A percentile compares a stretch with the other conserved stretches of the same genome.
Evolutionary conservation across 2,888 invertebrate genomes (phyloP).

Genomic region (Reticulitermes lucifugus): DNA sequence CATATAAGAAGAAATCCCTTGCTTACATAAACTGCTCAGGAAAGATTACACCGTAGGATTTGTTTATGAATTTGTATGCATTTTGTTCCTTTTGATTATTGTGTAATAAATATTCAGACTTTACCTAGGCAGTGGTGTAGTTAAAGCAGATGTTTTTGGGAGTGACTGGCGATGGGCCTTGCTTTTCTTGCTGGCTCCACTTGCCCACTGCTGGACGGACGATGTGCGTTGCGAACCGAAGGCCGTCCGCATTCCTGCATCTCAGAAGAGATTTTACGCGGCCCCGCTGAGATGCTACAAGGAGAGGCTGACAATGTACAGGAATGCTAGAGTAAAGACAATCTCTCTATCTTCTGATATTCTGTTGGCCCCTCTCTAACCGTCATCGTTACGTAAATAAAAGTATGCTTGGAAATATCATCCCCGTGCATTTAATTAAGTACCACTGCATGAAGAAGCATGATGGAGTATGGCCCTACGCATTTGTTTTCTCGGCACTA

Average conservation of each 20-base stretch:
- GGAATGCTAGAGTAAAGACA: slow-evolving; percentile 34
- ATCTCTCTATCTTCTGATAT: neutral
- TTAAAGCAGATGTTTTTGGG: slow-evolving; percentile 26
- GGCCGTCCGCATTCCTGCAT: slow-evolving; percentile 49
- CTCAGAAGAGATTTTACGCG: slow-evolving; percentile 43
- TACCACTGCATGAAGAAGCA: no score
- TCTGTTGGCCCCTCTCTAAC: neutral
- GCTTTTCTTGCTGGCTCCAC: neutral
- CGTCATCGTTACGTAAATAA: slow-evolving; percentile 3
- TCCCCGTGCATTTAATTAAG: no score
- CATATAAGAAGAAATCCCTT: no score
- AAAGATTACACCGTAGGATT: no score
- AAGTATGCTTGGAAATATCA: neutral
- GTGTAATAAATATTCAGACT: no score
- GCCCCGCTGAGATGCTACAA: slow-evolving; percentile 18
- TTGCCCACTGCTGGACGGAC: slow-evolving; percentile 2
- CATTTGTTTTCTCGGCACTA: no score
- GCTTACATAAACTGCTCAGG: no score
- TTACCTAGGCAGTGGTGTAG: neutral
- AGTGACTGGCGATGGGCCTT: neutral
- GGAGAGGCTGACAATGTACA: slow-evolving; percentile 28
- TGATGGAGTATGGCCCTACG: no score
- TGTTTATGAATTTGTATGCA: no score
- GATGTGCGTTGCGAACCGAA: slow-evolving; percentile 44
- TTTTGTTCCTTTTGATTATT: no score